Evolutionary conservation across 1,140 invertebrate genomes (phyloP).

Genomic region (Lasaia peninsularis): DNA sequence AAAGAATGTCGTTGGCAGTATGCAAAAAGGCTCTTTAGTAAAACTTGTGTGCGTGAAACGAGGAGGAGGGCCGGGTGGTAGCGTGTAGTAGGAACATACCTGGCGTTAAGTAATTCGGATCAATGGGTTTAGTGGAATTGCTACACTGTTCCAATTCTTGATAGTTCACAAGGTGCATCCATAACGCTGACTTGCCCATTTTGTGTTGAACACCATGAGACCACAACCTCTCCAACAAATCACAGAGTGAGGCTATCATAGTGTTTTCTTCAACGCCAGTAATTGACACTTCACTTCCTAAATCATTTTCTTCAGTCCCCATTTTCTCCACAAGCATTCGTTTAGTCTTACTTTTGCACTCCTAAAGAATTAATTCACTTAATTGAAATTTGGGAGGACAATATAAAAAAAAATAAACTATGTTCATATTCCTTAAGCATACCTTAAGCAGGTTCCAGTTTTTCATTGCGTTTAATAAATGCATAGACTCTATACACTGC

Average conservation of each 20-base stretch:
- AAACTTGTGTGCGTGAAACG: too few species aligned
- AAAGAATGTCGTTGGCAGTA: too few species aligned
- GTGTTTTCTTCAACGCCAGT: slow-evolving; percentile 96
- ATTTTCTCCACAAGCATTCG: slow-evolving; percentile 98
- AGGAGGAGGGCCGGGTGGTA: too few species aligned
- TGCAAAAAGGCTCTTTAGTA: too few species aligned
- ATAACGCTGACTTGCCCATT: slow-evolving; percentile 96
- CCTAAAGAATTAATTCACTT: slow-evolving; percentile 74
- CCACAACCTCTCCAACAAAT: slow-evolving; percentile 98
- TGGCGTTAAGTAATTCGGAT: slow-evolving; percentile 89
- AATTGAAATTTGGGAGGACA: too few species aligned
- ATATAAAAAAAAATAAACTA: too few species aligned
- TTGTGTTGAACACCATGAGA: slow-evolving; percentile 97
- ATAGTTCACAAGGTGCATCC: slow-evolving; percentile 94
- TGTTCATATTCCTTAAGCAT: too few species aligned
- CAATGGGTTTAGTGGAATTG: slow-evolving; percentile 84
- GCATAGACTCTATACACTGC: too few species aligned
- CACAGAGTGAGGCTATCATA: slow-evolving; percentile 97
- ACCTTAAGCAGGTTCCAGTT: too few species aligned
- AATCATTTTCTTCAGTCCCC: slow-evolving; percentile 90
- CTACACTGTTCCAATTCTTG: slow-evolving; percentile 91
- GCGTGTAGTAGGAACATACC: too few species aligned
- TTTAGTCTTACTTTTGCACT: slow-evolving; percentile 96
- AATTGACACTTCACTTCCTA: slow-evolving; percentile 80
- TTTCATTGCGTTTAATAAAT: too few species aligned